Percentiles rank a stretch among this genome's conserved stretches.
These are phyloP conservation scores for Ganaspis brasiliensis DNA, from an alignment of 2,888 invertebrate species.

Conservation along the genomic window DNA sequence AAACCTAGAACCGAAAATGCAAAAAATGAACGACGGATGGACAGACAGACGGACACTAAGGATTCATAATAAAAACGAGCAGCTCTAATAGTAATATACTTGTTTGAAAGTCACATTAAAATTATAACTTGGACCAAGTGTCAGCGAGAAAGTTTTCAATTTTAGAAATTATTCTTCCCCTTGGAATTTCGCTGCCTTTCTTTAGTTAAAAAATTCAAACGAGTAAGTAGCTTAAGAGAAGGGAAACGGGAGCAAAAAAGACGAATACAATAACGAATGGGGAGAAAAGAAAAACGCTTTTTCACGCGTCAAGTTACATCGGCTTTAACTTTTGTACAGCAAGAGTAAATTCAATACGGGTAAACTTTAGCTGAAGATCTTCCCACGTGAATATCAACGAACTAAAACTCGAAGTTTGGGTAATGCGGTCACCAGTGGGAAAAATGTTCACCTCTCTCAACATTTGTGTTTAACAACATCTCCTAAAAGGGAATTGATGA, in stretches of 20 bases:
- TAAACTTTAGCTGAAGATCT: constrained; percentile 13
- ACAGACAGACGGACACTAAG: too few species aligned
- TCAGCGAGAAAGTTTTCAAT: not conserved
- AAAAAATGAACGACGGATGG: too few species aligned
- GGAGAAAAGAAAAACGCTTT: not conserved
- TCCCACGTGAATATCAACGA: constrained; percentile 34
- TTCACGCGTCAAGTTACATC: not conserved
- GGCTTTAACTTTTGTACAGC: not conserved
- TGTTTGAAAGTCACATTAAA: too few species aligned
- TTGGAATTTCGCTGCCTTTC: not conserved
- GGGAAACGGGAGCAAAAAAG: not conserved
- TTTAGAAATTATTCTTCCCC: not conserved
- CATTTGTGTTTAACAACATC: not conserved
- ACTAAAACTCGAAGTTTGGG: not conserved
- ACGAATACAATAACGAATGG: not conserved
- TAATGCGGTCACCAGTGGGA: not conserved
- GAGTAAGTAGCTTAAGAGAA: not conserved
- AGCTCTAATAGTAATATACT: too few species aligned
- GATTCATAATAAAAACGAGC: too few species aligned
- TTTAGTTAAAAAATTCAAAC: constrained; percentile 13
- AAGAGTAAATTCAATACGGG: constrained; percentile 22
- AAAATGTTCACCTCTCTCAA: not conserved
- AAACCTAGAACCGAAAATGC: too few species aligned
- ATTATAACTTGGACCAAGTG: not conserved
- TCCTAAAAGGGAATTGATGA: constrained; percentile 10